Evolutionary conservation across 2,113 vertebrate species (phyloP), one percentile per base, ranked within the genome.

Genomic region (Cervus canadensis): DNA sequence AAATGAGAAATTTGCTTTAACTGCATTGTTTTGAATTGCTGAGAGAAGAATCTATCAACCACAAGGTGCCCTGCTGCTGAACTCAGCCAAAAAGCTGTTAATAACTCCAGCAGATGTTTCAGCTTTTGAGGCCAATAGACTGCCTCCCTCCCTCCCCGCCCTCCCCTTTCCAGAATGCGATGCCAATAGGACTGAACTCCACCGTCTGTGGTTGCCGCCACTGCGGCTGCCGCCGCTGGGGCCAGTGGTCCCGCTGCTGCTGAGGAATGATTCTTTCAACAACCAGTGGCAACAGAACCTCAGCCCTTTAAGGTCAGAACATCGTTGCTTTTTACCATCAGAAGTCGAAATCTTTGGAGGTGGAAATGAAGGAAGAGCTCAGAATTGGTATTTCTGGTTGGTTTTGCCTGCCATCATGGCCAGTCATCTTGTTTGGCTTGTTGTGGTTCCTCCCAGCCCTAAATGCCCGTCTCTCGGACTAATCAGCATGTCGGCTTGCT

Each of bases 61-160:
- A 95, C 97, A 98, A 98, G 95, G 95, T 98, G 98, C 97, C 97
- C 97, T 94, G 95, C 97, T 98, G 98, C 97, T 99, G 98, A 98
- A 98, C 98, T 98, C 98, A 97, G 98, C 97, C 98, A 98, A 98
- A 98, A 99, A 98, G 79, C 95, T 97, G 97, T 98, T 99, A 98
- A 98, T 98, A 98, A 98, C 96, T 98, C 95, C 96, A 98, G 98
- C 97, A 98, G 98, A 98, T 98, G 97, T 98, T 98, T 98, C 97
- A 98, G 97, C 86, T 98, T 98, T 98, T 98, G 96, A 98, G 97
- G 96, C 98, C 98, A 98, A 97, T 50, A 92, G 93, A 97, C 87
- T 97, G 92, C 87, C 92, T 97, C 94, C 93, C 95, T 96, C 94
- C 93, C 95, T 95, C 95, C 23, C 79, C 48, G 3, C 76, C 64